Conservation (phyloP, 2,888 invertebrate species). For the Carabus problematicus region DNA sequence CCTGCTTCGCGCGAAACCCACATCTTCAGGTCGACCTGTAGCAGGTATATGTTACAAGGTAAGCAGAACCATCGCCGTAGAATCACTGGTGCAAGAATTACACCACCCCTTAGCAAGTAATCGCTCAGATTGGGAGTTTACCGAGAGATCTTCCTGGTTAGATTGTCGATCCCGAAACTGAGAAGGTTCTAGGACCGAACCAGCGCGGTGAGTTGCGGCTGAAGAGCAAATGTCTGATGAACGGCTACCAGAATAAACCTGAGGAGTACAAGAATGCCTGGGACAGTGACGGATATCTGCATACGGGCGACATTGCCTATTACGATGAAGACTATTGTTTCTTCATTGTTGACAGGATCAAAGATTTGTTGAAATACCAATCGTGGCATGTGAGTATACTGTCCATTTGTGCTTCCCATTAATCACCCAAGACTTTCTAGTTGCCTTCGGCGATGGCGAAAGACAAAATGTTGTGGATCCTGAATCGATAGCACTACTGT, state of each 20-base stretch:
- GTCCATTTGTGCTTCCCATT: background rate
- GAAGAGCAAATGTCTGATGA: constrained; percentile 54
- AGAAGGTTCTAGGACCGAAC: constrained; percentile 59
- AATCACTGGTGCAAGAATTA: no score
- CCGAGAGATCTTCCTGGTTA: constrained; percentile 50
- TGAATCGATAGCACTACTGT: no score
- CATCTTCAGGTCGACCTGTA: constrained; percentile 49
- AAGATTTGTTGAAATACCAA: constrained; percentile 61
- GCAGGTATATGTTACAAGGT: constrained; percentile 56
- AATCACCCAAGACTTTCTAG: background rate
- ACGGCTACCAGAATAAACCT: constrained; percentile 61
- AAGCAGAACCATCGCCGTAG: no score
- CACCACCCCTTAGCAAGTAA: no score
- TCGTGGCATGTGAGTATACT: constrained; percentile 57
- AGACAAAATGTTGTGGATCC: no score
- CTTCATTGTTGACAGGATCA: constrained; percentile 59
- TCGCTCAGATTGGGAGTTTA: no score
- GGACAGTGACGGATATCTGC: constrained; percentile 59
- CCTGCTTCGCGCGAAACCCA: constrained; percentile 38
- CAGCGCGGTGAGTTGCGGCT: constrained; percentile 63
- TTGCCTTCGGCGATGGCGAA: background rate
- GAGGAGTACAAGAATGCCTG: constrained; percentile 57
- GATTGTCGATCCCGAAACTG: constrained; percentile 60
- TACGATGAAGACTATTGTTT: constrained; percentile 60
- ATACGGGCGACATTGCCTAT: constrained; percentile 61